Evolutionary conservation across 2,113 vertebrate species (phyloP).

Genomic region (Podarcis cretensis): DNA sequence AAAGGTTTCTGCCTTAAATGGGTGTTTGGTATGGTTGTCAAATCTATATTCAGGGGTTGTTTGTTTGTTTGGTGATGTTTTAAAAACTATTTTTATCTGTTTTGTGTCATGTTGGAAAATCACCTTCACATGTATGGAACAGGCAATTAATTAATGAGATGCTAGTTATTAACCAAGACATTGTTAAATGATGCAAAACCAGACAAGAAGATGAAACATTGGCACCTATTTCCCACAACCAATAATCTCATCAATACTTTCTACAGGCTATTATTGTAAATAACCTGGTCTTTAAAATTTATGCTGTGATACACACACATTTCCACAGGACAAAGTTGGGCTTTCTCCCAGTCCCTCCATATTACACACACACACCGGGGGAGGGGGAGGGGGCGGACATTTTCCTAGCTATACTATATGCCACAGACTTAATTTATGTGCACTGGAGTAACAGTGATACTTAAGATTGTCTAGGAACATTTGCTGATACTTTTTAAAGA

Average conservation of each 20-base stretch:
- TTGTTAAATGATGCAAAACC: neutral
- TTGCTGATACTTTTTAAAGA: neutral
- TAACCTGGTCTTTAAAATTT: neutral
- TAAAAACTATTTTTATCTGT: too few species aligned
- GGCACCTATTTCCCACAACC: neutral
- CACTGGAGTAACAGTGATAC: neutral
- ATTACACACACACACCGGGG: too few species aligned
- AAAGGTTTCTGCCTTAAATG: too few species aligned
- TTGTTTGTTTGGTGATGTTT: neutral
- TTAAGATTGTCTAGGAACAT: neutral
- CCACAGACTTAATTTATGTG: neutral
- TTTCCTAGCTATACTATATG: neutral
- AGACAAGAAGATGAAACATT: neutral
- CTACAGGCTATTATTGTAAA: neutral
- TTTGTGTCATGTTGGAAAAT: too few species aligned
- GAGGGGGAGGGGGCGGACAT: too few species aligned
- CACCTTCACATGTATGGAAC: too few species aligned
- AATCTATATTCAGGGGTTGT: too few species aligned
- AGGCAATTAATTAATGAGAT: too few species aligned
- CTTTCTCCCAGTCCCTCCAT: neutral
- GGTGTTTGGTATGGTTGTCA: too few species aligned
- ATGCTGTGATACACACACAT: neutral
- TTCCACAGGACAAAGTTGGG: neutral
- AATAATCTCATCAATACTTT: constrained; percentile 17
- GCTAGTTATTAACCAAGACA: neutral